Evolutionary conservation across 2,113 vertebrate genomes (phyloP).

Genomic region (Aramus guarauna): DNA sequence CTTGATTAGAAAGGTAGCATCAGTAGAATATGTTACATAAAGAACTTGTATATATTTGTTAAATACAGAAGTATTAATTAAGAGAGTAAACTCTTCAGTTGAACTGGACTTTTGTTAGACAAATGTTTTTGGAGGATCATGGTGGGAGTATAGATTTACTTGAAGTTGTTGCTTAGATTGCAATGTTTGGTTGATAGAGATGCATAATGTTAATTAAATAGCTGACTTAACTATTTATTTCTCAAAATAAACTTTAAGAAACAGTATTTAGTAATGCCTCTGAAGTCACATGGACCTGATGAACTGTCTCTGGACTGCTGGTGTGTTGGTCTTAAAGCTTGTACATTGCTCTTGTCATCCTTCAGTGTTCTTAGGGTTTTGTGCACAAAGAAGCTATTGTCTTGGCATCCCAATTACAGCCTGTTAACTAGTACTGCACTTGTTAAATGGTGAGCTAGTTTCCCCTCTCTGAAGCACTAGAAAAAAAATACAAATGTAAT

Average conservation of each 20-base stretch:
- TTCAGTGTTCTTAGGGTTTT: background rate
- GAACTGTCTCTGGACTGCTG: background rate
- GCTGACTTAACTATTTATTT: background rate
- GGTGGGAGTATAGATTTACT: background rate
- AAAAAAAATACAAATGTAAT: background rate
- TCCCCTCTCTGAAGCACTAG: background rate
- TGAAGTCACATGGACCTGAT: background rate
- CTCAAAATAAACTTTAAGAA: background rate
- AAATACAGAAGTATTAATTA: background rate
- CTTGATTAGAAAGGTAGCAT: background rate
- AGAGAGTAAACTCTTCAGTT: background rate
- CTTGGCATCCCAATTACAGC: background rate
- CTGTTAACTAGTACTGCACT: background rate
- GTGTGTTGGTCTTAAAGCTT: background rate
- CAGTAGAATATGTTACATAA: background rate
- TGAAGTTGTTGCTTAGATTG: background rate
- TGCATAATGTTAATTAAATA: background rate
- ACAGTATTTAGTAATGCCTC: background rate
- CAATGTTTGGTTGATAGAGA: background rate
- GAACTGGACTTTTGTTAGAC: background rate
- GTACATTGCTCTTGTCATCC: background rate
- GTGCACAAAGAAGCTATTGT: background rate
- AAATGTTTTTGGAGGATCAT: background rate
- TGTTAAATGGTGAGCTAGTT: background rate
- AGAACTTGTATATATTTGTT: background rate